These are phyloP conservation scores for Halocaridina rubra DNA, from an alignment of 2,888 invertebrate genomes.

Conservation along the genomic window DNA sequence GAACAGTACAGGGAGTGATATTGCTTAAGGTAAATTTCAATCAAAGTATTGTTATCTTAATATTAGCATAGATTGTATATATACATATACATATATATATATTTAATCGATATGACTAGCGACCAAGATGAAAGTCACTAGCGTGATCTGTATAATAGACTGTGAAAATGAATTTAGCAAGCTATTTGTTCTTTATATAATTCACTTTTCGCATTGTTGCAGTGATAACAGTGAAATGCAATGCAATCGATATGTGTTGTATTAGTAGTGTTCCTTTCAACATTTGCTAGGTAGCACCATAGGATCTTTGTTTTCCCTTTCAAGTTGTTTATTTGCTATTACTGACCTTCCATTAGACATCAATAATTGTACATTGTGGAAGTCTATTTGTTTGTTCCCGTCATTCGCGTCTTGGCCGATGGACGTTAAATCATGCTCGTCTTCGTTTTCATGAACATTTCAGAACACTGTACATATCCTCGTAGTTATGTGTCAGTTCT, in stretches of 20 bases:
- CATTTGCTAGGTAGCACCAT: too few relatives aligned
- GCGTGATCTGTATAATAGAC: background rate
- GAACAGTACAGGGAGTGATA: background rate
- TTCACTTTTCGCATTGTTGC: background rate
- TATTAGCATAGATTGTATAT: background rate
- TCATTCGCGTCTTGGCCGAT: too few relatives aligned
- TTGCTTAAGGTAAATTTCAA: background rate
- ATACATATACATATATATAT: background rate
- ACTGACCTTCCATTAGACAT: background rate
- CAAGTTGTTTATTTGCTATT: background rate
- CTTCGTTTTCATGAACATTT: too few relatives aligned
- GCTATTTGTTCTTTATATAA: background rate
- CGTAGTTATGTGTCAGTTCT: too few relatives aligned
- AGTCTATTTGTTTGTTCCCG: too few relatives aligned
- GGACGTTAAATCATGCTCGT: too few relatives aligned
- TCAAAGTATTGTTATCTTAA: background rate
- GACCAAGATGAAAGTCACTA: background rate
- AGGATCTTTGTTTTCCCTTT: background rate
- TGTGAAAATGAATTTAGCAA: too few relatives aligned
- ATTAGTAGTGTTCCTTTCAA: background rate
- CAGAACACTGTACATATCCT: too few relatives aligned
- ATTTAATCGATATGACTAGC: background rate
- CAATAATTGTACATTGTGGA: background rate
- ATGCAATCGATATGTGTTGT: background rate
- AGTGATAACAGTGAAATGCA: background rate